Evolutionary conservation across 2,888 invertebrate species (phyloP).

Genomic region (Ctenicera cuprea): DNA sequence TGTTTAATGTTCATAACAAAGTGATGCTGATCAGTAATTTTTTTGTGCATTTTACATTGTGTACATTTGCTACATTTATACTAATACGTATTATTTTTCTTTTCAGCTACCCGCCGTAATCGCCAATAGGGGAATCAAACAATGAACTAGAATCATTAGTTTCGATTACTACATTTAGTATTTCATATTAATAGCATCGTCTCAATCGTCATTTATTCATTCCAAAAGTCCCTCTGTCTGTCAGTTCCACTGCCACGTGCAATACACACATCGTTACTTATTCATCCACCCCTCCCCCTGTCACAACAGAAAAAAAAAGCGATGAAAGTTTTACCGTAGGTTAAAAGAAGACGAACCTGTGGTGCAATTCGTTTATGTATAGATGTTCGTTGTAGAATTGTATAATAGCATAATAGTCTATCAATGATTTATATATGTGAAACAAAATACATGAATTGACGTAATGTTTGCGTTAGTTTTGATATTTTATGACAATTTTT

Average conservation of each 20-base stretch:
- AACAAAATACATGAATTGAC: slow-evolving; percentile 45
- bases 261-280: slow-evolving; percentile 54
- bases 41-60: too few relatives aligned
- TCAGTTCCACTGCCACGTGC: slow-evolving; percentile 61
- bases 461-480: slow-evolving; percentile 56
- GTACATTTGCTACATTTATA: background rate
- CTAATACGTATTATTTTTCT: slow-evolving; percentile 45
- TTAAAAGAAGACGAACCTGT: slow-evolving; percentile 57
- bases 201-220: slow-evolving; percentile 49
- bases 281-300: slow-evolving; percentile 55
- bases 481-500: slow-evolving; percentile 63
- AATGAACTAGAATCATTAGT: slow-evolving; percentile 63
- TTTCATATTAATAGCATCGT: slow-evolving; percentile 55
- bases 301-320: slow-evolving; percentile 59
- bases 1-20: background rate
- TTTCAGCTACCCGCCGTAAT: slow-evolving; percentile 70
- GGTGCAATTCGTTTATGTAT: slow-evolving; percentile 64
- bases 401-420: slow-evolving; percentile 63
- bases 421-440: slow-evolving; percentile 55
- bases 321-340: slow-evolving; percentile 60
- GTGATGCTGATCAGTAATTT: too few relatives aligned
- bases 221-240: slow-evolving; percentile 32
- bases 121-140: slow-evolving; percentile 67
- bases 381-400: slow-evolving; percentile 69
- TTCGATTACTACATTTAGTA: slow-evolving; percentile 62